Conservation (phyloP, 2,888 invertebrate species). For the Heliconius charithonia region DNA sequence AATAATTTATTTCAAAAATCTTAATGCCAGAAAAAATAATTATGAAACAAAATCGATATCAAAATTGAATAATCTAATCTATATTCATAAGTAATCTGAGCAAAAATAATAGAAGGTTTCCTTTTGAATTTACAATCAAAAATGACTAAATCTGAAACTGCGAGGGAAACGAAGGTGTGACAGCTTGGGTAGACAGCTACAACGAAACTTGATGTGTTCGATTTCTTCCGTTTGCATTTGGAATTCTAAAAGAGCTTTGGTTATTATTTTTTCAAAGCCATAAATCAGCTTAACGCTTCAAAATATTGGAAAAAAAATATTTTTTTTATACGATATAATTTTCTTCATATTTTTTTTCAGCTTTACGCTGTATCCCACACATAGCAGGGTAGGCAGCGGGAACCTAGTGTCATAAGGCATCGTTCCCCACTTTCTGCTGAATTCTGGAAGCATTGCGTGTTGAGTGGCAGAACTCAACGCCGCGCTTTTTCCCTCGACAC, state of each 20-base stretch:
- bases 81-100: background rate
- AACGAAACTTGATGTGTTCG: constrained; percentile 11
- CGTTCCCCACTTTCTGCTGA: too few relatives aligned
- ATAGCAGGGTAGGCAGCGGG: too few relatives aligned
- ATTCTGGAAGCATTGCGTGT: too few relatives aligned
- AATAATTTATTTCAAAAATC: too few relatives aligned
- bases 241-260: background rate
- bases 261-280: background rate
- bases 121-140: background rate
- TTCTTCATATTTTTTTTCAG: too few relatives aligned
- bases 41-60: background rate
- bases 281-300: background rate
- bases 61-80: background rate
- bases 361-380: too few relatives aligned
- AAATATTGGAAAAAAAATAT: background rate
- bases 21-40: background rate
- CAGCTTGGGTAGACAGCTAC: constrained; percentile 8
- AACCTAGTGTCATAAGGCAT: too few relatives aligned
- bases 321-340: too few relatives aligned
- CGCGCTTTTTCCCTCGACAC: too few relatives aligned
- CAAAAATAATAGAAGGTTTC: background rate
- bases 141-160: background rate
- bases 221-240: background rate
- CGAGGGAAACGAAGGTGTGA: background rate
- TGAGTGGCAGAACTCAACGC: too few relatives aligned